A percentile compares a stretch with the other conserved stretches of the same genome.
These are phyloP conservation scores for Dicerorhinus sumatrensis DNA, from an alignment of 2,113 vertebrate genomes.

Conservation along the genomic window DNA sequence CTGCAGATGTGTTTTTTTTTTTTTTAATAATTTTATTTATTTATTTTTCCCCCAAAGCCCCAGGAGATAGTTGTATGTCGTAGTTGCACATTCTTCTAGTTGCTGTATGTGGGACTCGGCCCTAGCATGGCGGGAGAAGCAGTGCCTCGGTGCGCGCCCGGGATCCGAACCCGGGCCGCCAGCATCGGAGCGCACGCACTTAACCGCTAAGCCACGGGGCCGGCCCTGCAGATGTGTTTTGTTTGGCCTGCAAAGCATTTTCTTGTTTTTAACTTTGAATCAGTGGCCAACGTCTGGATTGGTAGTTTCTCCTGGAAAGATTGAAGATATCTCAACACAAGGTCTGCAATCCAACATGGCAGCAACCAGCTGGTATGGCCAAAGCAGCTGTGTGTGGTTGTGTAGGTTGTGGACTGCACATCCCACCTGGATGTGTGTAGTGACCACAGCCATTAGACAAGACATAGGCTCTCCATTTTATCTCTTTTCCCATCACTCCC, in stretches of 20 bases:
- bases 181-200: too few relatives aligned
- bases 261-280: constrained; percentile 59
- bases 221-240: constrained; percentile 54
- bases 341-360: neutral
- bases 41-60: too few relatives aligned
- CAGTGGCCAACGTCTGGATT: constrained; percentile 49
- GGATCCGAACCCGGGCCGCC: too few relatives aligned
- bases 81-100: too few relatives aligned
- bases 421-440: neutral
- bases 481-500: neutral
- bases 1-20: constrained; percentile 55
- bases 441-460: neutral
- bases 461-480: neutral
- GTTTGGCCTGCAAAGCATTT: constrained; percentile 44
- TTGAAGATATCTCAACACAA: constrained; percentile 1
- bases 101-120: too few relatives aligned
- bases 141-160: too few relatives aligned
- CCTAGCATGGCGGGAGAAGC: too few relatives aligned
- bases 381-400: neutral
- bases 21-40: too few relatives aligned
- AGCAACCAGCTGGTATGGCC: too few relatives aligned
- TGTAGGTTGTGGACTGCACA: neutral
- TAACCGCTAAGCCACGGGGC: too few relatives aligned
- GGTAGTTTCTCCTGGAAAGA: constrained; percentile 15
- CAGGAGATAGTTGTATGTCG: too few relatives aligned